These are phyloP conservation scores for Elysia crispata DNA, from an alignment of 2,888 invertebrate genomes.

Conservation along the genomic window DNA sequence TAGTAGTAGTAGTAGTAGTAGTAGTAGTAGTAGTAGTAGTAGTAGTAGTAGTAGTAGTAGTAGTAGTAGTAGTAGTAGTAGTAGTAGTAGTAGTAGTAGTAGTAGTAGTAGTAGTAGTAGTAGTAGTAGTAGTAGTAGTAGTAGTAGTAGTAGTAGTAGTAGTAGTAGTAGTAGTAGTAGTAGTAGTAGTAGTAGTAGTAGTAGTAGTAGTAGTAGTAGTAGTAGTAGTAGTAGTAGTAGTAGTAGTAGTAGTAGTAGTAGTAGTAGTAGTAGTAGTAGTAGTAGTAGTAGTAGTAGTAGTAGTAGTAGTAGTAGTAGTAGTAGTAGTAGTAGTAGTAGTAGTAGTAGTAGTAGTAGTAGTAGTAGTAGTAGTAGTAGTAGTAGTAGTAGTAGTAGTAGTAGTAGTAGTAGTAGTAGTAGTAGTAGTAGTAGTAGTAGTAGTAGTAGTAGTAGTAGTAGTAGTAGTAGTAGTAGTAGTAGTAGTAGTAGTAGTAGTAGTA, in stretches of 20 bases:
- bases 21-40: slow-evolving; percentile 4
- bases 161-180: slow-evolving; percentile 1
- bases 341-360: background rate
- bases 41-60: background rate
- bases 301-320: background rate
- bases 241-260: background rate
- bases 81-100: slow-evolving; percentile 1
- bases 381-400: slow-evolving; percentile 4
- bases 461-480: background rate
- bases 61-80: slow-evolving; percentile 1
- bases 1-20: background rate
- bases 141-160: background rate
- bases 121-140: slow-evolving; percentile 4
- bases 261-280: background rate
- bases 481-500: slow-evolving; percentile 3
- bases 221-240: slow-evolving; percentile 4
- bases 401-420: slow-evolving; percentile 4
- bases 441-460: background rate
- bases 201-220: background rate
- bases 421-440: slow-evolving; percentile 9
- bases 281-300: slow-evolving; percentile 1
- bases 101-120: background rate
- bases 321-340: slow-evolving; percentile 4
- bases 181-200: background rate
- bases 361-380: slow-evolving; percentile 4